Evolutionary conservation across 1,140 invertebrate species (phyloP).

Genomic region (Trichogramma pretiosum): DNA sequence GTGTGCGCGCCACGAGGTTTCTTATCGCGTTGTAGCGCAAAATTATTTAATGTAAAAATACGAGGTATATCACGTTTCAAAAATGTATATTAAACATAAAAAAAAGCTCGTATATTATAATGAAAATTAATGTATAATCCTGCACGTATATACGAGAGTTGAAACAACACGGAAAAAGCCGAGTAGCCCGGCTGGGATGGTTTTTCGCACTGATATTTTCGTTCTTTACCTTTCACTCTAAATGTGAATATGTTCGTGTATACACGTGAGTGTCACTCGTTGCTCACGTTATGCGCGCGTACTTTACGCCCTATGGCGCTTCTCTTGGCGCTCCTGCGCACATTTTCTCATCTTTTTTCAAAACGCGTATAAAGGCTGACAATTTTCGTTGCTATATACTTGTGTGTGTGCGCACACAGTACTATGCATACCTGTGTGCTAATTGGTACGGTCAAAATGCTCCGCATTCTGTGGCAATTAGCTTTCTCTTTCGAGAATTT

Average conservation of each 20-base stretch:
- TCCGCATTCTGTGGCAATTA: constrained; percentile 4
- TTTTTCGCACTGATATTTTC: neutral
- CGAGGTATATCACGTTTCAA: too few species aligned
- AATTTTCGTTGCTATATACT: constrained; percentile 11
- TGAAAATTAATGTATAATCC: too few species aligned
- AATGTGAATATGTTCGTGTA: too few species aligned
- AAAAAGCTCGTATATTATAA: too few species aligned
- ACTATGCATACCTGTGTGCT: neutral
- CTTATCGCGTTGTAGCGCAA: too few species aligned
- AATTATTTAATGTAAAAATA: too few species aligned
- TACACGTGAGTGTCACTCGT: neutral
- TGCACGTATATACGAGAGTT: too few species aligned
- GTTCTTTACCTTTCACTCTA: neutral
- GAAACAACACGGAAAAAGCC: too few species aligned
- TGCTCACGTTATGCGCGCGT: neutral
- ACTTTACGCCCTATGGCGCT: neutral
- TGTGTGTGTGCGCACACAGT: too few species aligned
- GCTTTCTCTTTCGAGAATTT: neutral
- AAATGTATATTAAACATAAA: too few species aligned
- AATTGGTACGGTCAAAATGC: constrained; percentile 1
- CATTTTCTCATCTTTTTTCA: neutral
- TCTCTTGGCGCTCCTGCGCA: neutral
- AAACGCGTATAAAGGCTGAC: constrained; percentile 1
- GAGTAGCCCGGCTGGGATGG: neutral
- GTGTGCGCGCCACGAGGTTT: too few species aligned